phyloP scores from a whole-genome alignment of 30 jellyfish, hydroid and myxozoan species.

The Catostylus mosaicus region DNA sequence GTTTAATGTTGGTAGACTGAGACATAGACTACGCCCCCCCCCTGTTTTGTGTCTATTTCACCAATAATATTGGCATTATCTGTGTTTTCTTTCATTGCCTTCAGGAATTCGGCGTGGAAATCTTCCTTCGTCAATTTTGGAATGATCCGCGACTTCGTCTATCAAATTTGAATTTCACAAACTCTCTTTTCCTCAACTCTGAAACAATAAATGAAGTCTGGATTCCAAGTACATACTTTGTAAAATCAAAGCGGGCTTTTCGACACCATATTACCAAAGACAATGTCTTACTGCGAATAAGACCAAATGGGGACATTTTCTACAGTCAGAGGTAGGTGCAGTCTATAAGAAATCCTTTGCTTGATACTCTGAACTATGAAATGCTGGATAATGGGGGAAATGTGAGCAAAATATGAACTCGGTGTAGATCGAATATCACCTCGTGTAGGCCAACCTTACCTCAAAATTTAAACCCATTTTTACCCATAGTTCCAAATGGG shows the following conservation, averaged over 20 bases:
- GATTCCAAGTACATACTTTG: conserved; percentile 80
- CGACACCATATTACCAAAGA: conserved; percentile 74
- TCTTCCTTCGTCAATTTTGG: conserved; percentile 80
- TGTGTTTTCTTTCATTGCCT: too few relatives aligned
- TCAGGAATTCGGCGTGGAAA: conserved; percentile 78
- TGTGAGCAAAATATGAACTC: background rate
- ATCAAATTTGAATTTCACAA: conserved; percentile 45
- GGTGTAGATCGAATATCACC: too few relatives aligned
- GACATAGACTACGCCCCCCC: too few relatives aligned
- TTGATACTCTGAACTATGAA: too few relatives aligned
- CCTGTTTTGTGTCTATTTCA: too few relatives aligned
- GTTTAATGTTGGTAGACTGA: too few relatives aligned
- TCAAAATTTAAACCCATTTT: too few relatives aligned
- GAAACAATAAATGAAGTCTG: conserved; percentile 59
- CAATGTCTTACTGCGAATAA: conserved; percentile 56
- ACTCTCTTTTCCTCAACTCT: conserved; percentile 55
- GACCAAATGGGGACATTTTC: conserved; percentile 72
- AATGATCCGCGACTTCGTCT: conserved; percentile 66
- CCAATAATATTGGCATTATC: too few relatives aligned
- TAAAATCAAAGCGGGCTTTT: conserved; percentile 58
- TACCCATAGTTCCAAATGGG: too few relatives aligned
- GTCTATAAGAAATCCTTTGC: too few relatives aligned
- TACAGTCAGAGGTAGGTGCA: conserved; percentile 77
- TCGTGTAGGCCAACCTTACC: too few relatives aligned
- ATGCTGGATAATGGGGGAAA: background rate